phyloP scores from a whole-genome alignment of 2,888 invertebrate species.

The Eurois occulta region DNA sequence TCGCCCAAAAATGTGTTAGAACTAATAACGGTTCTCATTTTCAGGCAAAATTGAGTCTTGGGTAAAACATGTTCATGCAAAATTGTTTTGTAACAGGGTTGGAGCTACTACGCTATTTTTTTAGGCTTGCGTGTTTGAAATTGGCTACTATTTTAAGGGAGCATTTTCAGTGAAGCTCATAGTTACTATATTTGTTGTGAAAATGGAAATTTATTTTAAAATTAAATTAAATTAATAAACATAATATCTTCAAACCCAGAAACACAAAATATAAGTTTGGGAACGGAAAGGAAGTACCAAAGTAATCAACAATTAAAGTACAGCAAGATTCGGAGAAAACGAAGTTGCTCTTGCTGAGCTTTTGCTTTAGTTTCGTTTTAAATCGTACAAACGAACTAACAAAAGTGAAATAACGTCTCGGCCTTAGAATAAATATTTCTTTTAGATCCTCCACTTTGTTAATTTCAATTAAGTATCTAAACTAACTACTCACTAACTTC shows the following conservation, averaged over 20 bases:
- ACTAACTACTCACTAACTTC: conserved; percentile 3
- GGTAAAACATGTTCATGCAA: conserved; percentile 32
- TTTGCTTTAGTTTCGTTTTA: not conserved
- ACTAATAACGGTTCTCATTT: conserved; percentile 34
- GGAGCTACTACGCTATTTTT: not conserved
- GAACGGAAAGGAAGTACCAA: not conserved
- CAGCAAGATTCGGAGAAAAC: not conserved
- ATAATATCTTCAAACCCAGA: not conserved
- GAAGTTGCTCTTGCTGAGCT: not conserved
- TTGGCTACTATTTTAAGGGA: not conserved
- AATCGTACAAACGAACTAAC: not conserved
- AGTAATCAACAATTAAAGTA: not conserved
- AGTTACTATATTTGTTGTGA: not conserved
- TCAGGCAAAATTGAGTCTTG: conserved; percentile 27
- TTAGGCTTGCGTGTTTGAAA: not conserved
- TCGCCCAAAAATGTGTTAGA: conserved; percentile 41
- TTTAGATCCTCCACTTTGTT: not conserved
- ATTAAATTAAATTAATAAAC: not conserved
- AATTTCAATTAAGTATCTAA: not conserved
- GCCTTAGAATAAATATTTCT: not conserved
- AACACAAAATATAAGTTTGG: not conserved
- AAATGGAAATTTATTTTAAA: not conserved
- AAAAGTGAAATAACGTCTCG: not conserved
- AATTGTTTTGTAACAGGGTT: conserved; percentile 20
- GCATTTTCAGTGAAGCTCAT: not conserved